Evolutionary conservation across 2,888 invertebrate genomes (phyloP).

Genomic region (Tethea ocularis): DNA sequence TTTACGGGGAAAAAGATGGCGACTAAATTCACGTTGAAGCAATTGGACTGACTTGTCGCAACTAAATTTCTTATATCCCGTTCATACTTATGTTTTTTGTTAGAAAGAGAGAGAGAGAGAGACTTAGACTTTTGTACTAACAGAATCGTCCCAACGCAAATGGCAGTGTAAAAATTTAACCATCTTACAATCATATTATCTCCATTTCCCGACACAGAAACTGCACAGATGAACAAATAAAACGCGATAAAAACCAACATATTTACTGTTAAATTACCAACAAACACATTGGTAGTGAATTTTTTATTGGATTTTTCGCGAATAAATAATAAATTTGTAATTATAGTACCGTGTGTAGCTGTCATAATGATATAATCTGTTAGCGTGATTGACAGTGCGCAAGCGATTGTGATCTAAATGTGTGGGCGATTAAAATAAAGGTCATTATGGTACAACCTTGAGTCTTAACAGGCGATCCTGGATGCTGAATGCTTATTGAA

Average conservation of each 20-base stretch:
- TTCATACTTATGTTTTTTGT: too few species aligned
- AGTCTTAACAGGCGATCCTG: neutral
- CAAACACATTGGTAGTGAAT: conserved; percentile 15
- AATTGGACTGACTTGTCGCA: too few species aligned
- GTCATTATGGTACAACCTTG: neutral
- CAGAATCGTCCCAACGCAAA: too few species aligned
- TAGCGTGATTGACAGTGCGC: neutral
- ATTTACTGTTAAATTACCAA: conserved; percentile 9
- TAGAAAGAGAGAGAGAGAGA: too few species aligned
- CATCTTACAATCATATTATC: conserved; percentile 19
- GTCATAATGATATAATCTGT: conserved; percentile 24
- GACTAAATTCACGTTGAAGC: too few species aligned
- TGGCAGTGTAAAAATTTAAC: neutral
- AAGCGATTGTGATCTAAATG: conserved; percentile 2
- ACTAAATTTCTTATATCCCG: too few species aligned
- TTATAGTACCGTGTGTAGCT: conserved; percentile 21
- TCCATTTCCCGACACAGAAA: neutral
- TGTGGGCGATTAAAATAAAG: conserved; percentile 4
- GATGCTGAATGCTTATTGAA: neutral
- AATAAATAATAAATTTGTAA: conserved; percentile 19
- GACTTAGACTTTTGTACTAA: too few species aligned
- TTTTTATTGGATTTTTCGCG: conserved; percentile 8
- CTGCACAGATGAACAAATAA: conserved; percentile 3
- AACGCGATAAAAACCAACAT: conserved; percentile 10
- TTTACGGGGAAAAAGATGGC: too few species aligned